Evolutionary conservation across 2,113 vertebrate species (phyloP).

Genomic region (Nasalis larvatus): DNA sequence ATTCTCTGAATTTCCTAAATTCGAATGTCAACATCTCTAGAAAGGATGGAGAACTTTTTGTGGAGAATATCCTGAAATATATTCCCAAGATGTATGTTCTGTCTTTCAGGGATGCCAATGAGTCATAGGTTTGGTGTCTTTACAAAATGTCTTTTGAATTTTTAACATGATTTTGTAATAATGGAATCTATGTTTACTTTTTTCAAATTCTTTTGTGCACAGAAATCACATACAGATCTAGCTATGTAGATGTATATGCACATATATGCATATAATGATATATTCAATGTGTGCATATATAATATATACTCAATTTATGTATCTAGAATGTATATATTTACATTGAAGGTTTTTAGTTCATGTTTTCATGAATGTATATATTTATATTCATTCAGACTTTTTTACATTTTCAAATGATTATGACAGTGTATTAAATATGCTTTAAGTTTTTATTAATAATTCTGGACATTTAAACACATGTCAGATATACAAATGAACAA

Average conservation of each 20-base stretch:
- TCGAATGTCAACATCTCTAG: too few relatives aligned
- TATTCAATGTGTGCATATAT: too few relatives aligned
- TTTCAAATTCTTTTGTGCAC: neutral
- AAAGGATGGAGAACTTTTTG: too few relatives aligned
- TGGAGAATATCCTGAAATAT: too few relatives aligned
- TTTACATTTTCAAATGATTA: neutral
- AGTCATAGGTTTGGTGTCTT: too few relatives aligned
- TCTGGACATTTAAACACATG: neutral
- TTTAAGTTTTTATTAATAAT: neutral
- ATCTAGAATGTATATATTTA: too few relatives aligned
- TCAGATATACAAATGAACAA: neutral
- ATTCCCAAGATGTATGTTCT: too few relatives aligned
- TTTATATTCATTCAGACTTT: neutral
- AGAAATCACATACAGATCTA: neutral
- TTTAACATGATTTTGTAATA: neutral
- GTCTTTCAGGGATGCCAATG: too few relatives aligned
- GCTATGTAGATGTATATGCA: neutral
- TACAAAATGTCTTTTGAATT: neutral
- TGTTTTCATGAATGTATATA: neutral
- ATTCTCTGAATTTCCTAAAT: too few relatives aligned
- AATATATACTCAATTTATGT: too few relatives aligned
- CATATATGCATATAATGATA: neutral
- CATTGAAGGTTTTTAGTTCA: too few relatives aligned
- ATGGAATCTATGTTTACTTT: neutral
- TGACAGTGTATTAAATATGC: neutral